Evolutionary conservation across 2,888 invertebrate genomes (phyloP).

Genomic region (Metellina segmentata): DNA sequence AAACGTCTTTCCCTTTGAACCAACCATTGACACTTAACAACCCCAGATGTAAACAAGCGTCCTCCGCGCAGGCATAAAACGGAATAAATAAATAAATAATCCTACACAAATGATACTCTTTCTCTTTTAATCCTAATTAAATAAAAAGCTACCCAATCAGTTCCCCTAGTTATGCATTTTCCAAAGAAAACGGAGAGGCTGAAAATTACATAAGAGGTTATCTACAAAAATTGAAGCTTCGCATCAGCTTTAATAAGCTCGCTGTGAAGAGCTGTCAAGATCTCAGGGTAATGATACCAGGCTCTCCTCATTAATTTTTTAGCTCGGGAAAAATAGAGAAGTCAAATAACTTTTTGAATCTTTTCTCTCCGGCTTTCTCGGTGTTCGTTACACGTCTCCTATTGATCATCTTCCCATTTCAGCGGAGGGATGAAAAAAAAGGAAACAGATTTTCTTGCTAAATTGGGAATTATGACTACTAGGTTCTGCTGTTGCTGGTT

Average conservation of each 20-base stretch:
- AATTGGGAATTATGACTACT: slow-evolving; percentile 52
- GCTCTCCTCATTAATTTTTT: slow-evolving; percentile 64
- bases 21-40: background rate
- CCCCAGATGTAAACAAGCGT: slow-evolving; percentile 9
- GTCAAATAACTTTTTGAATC: slow-evolving; percentile 10
- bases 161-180: slow-evolving; percentile 5
- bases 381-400: slow-evolving; percentile 44
- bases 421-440: slow-evolving; percentile 15
- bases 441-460: slow-evolving; percentile 47
- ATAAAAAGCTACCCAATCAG: slow-evolving; percentile 33
- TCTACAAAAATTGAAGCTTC: slow-evolving; percentile 43
- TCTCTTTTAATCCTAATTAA: slow-evolving; percentile 36
- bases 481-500: background rate
- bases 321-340: slow-evolving; percentile 19
- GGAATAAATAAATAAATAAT: slow-evolving; percentile 35
- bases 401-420: slow-evolving; percentile 5
- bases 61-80: slow-evolving; percentile 5
- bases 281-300: slow-evolving; percentile 54
- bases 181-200: slow-evolving; percentile 2
- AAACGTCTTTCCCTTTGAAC: background rate
- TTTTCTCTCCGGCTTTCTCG: slow-evolving; percentile 12
- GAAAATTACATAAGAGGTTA: slow-evolving; percentile 57
- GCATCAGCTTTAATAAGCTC: slow-evolving; percentile 60
- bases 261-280: slow-evolving; percentile 60
- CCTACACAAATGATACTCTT: slow-evolving; percentile 25